Conservation (phyloP, 2,113 vertebrate species). For the Cryptomyrus ogoouensis region DNA sequence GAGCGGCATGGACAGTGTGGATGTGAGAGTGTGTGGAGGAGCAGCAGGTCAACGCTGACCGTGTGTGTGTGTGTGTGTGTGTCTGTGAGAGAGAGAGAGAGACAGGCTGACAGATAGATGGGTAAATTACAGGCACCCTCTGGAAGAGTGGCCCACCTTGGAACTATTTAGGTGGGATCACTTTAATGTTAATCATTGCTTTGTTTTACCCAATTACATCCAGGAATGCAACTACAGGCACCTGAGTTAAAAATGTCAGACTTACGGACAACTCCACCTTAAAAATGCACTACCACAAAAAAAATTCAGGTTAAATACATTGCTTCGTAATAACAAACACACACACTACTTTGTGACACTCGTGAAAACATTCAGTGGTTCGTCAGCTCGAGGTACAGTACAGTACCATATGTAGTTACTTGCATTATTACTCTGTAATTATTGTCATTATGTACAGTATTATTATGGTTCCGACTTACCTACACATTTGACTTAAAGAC, state of each 20-base stretch:
- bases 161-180: background rate
- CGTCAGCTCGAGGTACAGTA: background rate
- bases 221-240: background rate
- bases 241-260: background rate
- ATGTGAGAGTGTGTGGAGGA: background rate
- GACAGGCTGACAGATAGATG: background rate
- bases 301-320: background rate
- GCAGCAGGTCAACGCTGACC: background rate
- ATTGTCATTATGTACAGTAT: background rate
- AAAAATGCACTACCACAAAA: background rate
- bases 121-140: background rate
- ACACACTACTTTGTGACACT: background rate
- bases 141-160: background rate
- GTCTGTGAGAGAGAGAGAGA: background rate
- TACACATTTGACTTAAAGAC: background rate
- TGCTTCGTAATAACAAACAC: background rate
- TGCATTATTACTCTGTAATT: background rate
- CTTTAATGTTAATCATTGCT: background rate
- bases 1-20: background rate
- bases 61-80: background rate
- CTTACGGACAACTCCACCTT: background rate
- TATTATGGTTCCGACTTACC: background rate
- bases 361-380: background rate
- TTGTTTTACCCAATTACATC: background rate
- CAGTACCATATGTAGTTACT: background rate